Base-by-base conservation (phyloP, 2,113 vertebrate genomes). In the Oreotrochilus melanogaster region DNA sequence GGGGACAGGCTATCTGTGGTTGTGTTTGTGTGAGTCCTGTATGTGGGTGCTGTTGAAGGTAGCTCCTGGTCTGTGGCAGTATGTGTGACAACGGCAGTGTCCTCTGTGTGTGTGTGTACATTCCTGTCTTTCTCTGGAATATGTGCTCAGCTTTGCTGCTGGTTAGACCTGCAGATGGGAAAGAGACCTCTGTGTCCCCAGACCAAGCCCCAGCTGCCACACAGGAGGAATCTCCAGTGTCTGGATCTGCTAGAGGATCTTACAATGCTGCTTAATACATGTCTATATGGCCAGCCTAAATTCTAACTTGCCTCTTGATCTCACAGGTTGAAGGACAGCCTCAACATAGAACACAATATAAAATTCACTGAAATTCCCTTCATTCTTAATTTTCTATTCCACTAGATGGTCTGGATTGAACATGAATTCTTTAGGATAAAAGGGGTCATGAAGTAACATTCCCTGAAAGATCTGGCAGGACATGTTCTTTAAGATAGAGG, bases 111-210 rank as follows among this genome's bases (percentile, higher is more conserved):
- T 4, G 18, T 47, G 45, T 30, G 11, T 10, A 48, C 47, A 8
- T 57, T 42, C 70, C 37, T 28, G 45, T 13, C 5, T 43, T 28
- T 53, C 27, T 22, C 30, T 39, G 48, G 37, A 23, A 24, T 8
- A 11, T 42, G 22, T 0, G 0, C 31, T 82, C 27, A 56, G 43
- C 3, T 1, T 51, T 14, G 1, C 37, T 33, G 2, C 25, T 61
- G 11, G 15, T 7, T 65, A 50, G 70, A 28, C 25, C 27, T 56
- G 18, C 11, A 73, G 31, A 39, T 28, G 8, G 47, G 18, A 57
- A 84, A 43, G 47, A 47, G 47, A 47, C 19, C 19, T 21, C 47
- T 47, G 47, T 6, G 39, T 39, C 39, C 39, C 39, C 39, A 39
- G 12, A 47, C 47, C 47, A 47, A 19, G 47, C 47, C 19, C 47